phyloP scores from a whole-genome alignment of 1,140 invertebrate genomes.

The Halesus radiatus region DNA sequence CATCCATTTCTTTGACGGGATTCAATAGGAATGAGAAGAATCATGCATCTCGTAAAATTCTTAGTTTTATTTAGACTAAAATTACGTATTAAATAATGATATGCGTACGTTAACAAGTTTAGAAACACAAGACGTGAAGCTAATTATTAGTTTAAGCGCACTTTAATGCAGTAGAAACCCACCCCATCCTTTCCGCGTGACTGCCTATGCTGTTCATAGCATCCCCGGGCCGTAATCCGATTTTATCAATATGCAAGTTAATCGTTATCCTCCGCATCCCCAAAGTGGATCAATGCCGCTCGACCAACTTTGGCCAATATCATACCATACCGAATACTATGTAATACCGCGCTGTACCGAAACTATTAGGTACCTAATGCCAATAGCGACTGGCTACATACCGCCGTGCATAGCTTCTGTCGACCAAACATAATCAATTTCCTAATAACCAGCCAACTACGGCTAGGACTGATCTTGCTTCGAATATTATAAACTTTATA shows the following conservation, averaged over 20 bases:
- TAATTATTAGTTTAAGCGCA: background rate
- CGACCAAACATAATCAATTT: no score
- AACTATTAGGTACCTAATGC: no score
- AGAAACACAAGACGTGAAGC: no score
- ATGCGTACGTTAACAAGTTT: no score
- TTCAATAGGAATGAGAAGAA: no score
- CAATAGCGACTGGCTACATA: no score
- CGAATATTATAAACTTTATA: slow-evolving; percentile 12
- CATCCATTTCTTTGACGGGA: no score
- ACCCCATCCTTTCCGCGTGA: slow-evolving; percentile 1
- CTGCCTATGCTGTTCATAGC: background rate
- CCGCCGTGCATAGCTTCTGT: no score
- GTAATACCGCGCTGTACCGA: no score
- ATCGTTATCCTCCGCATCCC: slow-evolving; percentile 35
- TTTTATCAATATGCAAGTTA: slow-evolving; percentile 48
- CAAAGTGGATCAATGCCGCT: slow-evolving; percentile 19
- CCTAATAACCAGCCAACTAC: background rate
- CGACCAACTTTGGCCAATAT: slow-evolving; percentile 8
- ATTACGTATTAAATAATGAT: no score
- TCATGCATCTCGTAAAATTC: no score
- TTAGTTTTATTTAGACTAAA: no score
- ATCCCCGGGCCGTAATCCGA: slow-evolving; percentile 32
- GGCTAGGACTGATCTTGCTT: background rate
- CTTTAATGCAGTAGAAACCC: slow-evolving; percentile 1
- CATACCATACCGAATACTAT: background rate